These are phyloP conservation scores for Nyctalus aviator DNA, from an alignment of 2,797 vertebrate genomes.

Conservation along the genomic window DNA sequence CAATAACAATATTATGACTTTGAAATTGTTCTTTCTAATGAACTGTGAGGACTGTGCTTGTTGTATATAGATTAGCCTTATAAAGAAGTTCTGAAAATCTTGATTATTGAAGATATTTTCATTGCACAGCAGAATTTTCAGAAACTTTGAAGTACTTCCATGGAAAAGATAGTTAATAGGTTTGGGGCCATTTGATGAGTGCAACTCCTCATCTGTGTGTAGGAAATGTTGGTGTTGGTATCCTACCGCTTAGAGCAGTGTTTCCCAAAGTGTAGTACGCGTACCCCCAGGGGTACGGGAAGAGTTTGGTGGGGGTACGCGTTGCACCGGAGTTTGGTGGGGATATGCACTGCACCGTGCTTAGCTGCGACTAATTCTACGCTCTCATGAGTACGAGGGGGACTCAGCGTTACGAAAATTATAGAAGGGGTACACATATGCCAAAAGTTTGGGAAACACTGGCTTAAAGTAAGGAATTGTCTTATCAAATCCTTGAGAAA, in stretches of 20 bases:
- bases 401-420: too few relatives aligned
- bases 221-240: neutral
- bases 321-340: too few relatives aligned
- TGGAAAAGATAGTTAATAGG: neutral
- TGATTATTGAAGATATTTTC: conserved; percentile 53
- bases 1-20: conserved; percentile 43
- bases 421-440: too few relatives aligned
- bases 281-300: too few relatives aligned
- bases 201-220: neutral
- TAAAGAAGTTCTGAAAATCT: conserved; percentile 57
- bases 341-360: too few relatives aligned
- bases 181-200: neutral
- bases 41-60: conserved; percentile 45
- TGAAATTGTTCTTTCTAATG: conserved; percentile 61
- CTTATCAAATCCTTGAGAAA: neutral
- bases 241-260: neutral
- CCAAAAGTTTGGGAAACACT: too few relatives aligned
- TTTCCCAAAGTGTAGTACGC: too few relatives aligned
- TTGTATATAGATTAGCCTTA: neutral
- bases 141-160: conserved; percentile 8
- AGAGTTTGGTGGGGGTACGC: too few relatives aligned
- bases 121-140: conserved; percentile 57
- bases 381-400: too few relatives aligned
- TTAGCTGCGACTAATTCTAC: too few relatives aligned
- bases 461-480: neutral